Conservation (phyloP, 2,888 invertebrate genomes). For the Odontomyia ornata region DNA sequence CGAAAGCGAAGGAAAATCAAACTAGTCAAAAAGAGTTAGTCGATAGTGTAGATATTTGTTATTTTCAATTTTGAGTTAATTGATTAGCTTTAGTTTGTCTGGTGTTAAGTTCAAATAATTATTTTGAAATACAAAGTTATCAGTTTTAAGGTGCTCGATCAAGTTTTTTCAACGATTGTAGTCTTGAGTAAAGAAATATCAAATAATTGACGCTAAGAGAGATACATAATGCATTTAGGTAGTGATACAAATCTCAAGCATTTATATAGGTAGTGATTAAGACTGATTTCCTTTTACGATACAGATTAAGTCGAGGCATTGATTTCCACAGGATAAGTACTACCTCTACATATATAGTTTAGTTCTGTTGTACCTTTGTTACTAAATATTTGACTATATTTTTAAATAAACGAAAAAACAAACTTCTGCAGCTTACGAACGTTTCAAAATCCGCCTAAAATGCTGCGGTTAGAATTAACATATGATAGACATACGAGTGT, state of each 20-base stretch:
- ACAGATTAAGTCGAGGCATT: too few relatives aligned
- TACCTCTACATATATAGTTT: slow-evolving; percentile 16
- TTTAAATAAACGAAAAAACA: too few relatives aligned
- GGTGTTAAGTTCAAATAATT: background rate
- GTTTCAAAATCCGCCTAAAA: background rate
- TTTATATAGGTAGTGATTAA: background rate
- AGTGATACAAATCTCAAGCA: background rate
- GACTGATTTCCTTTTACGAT: background rate
- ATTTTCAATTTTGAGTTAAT: background rate
- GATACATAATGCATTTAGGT: background rate
- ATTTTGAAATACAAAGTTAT: background rate
- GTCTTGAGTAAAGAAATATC: too few relatives aligned
- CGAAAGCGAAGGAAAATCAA: slow-evolving; percentile 5
- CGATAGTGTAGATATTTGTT: background rate
- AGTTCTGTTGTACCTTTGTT: slow-evolving; percentile 1
- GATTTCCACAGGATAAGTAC: background rate
- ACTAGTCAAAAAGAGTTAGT: slow-evolving; percentile 43
- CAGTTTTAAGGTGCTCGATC: background rate
- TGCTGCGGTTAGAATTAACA: background rate
- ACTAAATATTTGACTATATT: background rate
- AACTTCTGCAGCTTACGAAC: too few relatives aligned
- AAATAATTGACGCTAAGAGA: background rate
- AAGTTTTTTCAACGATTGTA: too few relatives aligned
- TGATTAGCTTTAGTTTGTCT: background rate
- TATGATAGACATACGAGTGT: background rate